A percentile compares a stretch with the other conserved stretches of the same genome.
These are phyloP conservation scores for Oriolus oriolus DNA, from an alignment of 2,113 vertebrate genomes.

Conservation along the genomic window DNA sequence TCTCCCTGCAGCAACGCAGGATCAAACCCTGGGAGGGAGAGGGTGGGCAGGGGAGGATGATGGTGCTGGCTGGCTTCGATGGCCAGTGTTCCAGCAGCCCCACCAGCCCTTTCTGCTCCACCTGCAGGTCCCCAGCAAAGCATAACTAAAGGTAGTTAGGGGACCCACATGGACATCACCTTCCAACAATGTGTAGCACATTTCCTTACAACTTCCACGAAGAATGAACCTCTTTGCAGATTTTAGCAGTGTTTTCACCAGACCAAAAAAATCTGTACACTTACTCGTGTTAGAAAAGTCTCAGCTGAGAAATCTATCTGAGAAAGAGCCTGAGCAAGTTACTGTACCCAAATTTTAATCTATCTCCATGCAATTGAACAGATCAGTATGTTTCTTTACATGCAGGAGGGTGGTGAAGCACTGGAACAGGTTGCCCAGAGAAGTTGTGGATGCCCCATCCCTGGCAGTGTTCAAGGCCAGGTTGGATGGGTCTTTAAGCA, in stretches of 20 bases:
- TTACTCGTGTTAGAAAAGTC: not conserved
- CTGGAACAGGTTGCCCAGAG: not conserved
- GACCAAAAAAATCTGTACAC: not conserved
- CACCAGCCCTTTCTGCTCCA: not conserved
- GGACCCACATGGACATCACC: fast-evolving
- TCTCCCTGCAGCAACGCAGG: not conserved
- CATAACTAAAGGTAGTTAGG: fast-evolving
- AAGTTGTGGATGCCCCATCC: not conserved
- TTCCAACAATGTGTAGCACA: fast-evolving
- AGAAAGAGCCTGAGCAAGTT: not conserved
- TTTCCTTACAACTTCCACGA: not conserved
- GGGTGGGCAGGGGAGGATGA: no score
- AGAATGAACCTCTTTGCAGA: not conserved
- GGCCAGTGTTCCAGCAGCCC: not conserved
- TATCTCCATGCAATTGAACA: not conserved
- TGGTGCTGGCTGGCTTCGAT: not conserved
- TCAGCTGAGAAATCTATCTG: not conserved
- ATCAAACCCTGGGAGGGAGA: not conserved
- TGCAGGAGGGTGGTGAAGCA: not conserved
- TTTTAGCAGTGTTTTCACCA: not conserved
- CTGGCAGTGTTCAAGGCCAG: not conserved
- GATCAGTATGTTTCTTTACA: not conserved
- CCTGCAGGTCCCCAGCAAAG: not conserved
- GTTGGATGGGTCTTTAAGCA: not conserved
- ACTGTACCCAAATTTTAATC: not conserved